Evolutionary conservation across 2,797 vertebrate species (phyloP).

Genomic region (Microtus californicus): DNA sequence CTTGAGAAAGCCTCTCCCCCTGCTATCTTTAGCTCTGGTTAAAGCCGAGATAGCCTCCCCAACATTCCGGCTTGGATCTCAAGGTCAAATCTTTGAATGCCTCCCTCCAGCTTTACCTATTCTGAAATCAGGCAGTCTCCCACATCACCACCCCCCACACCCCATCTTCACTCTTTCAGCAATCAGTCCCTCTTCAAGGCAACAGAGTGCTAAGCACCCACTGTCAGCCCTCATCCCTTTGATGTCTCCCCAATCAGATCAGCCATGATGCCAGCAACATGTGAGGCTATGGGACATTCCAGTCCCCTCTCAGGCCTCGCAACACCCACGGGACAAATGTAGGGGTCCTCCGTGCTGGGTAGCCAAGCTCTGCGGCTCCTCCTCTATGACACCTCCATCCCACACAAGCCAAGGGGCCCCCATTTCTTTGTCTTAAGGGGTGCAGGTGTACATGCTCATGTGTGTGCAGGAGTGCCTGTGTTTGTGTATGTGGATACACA

Average conservation of each 20-base stretch:
- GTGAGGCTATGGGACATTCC: background rate
- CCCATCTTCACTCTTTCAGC: background rate
- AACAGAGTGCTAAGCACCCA: background rate
- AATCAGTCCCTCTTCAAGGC: background rate
- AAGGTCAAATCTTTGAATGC: constrained; percentile 21
- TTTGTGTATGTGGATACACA: background rate
- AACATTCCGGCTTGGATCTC: background rate
- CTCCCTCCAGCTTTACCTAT: background rate
- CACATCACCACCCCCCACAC: accelerated
- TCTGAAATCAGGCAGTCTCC: background rate
- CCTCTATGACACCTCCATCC: background rate
- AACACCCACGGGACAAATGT: accelerated
- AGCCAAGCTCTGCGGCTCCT: background rate
- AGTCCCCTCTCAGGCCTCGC: background rate
- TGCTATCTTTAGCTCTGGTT: constrained; percentile 12
- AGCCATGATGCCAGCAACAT: background rate
- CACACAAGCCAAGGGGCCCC: background rate
- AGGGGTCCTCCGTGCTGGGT: background rate
- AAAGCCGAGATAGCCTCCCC: background rate
- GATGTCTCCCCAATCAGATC: background rate
- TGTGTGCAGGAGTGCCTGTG: background rate
- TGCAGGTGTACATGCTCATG: background rate
- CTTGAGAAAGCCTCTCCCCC: background rate
- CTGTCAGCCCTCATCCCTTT: background rate
- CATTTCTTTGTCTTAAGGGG: background rate